Evolutionary conservation across 35 echinoderm and acorn worm species (phyloP), one percentile per base, ranked within the genome.

Genomic region (Hemicentrotus pulcherrimus): DNA sequence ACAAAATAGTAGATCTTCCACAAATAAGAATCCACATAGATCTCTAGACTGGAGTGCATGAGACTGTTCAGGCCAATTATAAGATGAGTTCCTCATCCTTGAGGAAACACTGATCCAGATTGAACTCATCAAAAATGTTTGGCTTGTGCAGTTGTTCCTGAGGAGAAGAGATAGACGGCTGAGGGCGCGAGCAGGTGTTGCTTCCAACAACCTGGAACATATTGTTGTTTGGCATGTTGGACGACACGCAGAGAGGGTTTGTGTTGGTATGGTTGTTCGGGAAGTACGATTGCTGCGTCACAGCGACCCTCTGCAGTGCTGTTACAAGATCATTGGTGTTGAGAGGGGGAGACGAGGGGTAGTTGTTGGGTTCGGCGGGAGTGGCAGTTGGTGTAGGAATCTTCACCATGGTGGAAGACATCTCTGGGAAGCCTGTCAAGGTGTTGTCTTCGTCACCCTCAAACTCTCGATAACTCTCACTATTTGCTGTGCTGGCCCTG

Each of bases 31-130:
- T 78, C 50, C 19, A 78, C 24, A n/a, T 78, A n/a, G 65, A 78
- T n/a, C 28, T 12, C 15, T 11, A 13, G 1, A 11, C 7, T 55
- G 50, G 50, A 55, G n/a, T n/a, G n/a, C n/a, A 2, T 55, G 50
- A 55, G 50, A 55, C 15, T 55, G 50, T 55, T 55, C 15, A 55
- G 12, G 50, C 50, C 50, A 55, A 10, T 18, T 90, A 32, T 32
- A 92, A 1, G 22, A 85, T 94, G 32, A 91, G 60, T 2, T 97
- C 95, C 22, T 94, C 91, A 31, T 97, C 96, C 24, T 91, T 61
- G 10, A 93, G 28, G 47, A 97, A 97, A 89, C 97, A 97, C 14
- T 95, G 94, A 89, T 97, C 97, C 46, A 97, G 70, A 50, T 97
- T 94, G 85, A 97, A 97, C 22, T 97, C 32, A 87, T 97, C 97